Evolutionary conservation across 2,797 vertebrate species (phyloP).

Genomic region (Enteromius treurensis): DNA sequence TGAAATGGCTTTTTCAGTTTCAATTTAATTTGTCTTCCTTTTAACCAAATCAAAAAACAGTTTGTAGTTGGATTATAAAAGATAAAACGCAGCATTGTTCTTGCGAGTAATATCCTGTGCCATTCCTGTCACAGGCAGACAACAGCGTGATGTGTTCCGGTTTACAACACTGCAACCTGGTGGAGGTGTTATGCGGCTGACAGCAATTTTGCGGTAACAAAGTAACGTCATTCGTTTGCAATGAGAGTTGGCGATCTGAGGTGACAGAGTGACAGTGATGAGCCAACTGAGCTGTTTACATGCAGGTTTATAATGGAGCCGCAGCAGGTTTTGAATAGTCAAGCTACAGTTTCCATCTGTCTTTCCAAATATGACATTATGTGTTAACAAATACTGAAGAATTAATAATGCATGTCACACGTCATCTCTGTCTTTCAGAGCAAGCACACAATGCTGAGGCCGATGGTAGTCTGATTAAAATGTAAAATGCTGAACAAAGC

Average conservation of each 20-base stretch:
- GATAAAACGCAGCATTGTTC: constrained; percentile 26
- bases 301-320: background rate
- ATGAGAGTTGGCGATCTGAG: background rate
- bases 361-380: background rate
- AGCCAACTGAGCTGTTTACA: background rate
- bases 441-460: background rate
- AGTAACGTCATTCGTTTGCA: background rate
- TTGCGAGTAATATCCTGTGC: constrained; percentile 46
- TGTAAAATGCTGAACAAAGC: background rate
- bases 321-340: background rate
- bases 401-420: constrained; percentile 20
- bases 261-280: background rate
- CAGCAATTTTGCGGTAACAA: background rate
- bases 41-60: constrained; percentile 19
- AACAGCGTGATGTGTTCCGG: background rate
- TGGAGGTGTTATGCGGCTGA: constrained; percentile 23
- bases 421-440: background rate
- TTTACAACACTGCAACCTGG: constrained; percentile 33
- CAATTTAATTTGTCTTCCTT: constrained; percentile 29
- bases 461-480: background rate
- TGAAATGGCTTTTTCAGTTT: constrained; percentile 24
- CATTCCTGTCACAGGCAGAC: constrained; percentile 50
- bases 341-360: background rate
- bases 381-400: constrained; percentile 3
- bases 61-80: constrained; percentile 25